These are phyloP conservation scores for Melinaea menophilus DNA, from an alignment of 2,888 invertebrate species.

Conservation along the genomic window DNA sequence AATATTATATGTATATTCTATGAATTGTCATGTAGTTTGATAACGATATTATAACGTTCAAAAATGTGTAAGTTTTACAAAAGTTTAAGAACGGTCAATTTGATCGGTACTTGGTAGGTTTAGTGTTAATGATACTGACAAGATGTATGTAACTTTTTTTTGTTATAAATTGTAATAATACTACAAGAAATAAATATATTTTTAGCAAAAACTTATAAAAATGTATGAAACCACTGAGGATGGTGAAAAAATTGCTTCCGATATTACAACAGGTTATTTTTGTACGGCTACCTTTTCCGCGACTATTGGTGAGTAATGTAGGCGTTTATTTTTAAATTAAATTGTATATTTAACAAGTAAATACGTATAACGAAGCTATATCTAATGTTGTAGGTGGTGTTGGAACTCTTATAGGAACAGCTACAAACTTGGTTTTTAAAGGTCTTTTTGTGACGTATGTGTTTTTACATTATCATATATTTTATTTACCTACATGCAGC, in stretches of 20 bases:
- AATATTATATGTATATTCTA: too few relatives aligned
- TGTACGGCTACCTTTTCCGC: constrained; percentile 85
- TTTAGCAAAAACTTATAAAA: constrained; percentile 76
- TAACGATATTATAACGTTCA: too few relatives aligned
- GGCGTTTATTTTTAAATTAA: neutral
- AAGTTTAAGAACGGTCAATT: too few relatives aligned
- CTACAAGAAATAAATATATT: too few relatives aligned
- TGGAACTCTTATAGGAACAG: constrained; percentile 85
- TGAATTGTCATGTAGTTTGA: too few relatives aligned
- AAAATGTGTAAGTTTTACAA: too few relatives aligned
- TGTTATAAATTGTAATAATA: too few relatives aligned
- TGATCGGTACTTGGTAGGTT: too few relatives aligned
- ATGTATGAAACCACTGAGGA: constrained; percentile 61
- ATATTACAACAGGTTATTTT: constrained; percentile 84
- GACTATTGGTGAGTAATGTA: constrained; percentile 71
- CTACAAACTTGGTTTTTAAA: constrained; percentile 88
- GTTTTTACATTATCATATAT: constrained; percentile 15
- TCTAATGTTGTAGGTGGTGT: constrained; percentile 74
- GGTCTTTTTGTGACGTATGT: constrained; percentile 80
- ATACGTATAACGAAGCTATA: neutral
- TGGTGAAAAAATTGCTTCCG: constrained; percentile 74
- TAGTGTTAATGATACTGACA: too few relatives aligned
- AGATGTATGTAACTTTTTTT: too few relatives aligned
- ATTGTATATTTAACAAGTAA: too few relatives aligned
- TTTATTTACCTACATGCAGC: too few relatives aligned